Conservation (phyloP, 2,888 invertebrate species). For the Nomada hirtipes region DNA sequence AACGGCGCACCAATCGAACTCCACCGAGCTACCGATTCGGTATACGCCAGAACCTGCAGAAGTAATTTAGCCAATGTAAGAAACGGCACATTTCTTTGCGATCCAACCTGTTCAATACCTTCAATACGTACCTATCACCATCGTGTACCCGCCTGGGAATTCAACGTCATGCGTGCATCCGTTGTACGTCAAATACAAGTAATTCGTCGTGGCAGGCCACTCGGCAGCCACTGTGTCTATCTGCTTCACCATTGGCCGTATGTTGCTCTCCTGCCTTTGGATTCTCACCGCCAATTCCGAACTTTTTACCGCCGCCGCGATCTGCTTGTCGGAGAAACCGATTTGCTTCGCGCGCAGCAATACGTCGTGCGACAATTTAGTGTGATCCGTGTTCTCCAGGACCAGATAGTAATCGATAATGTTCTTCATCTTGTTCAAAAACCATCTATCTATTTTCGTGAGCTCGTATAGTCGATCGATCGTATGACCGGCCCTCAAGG, state of each 20-base stretch:
- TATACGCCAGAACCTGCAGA: conserved; percentile 94
- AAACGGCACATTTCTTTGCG: background rate
- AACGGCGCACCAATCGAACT: conserved; percentile 99
- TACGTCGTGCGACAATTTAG: conserved; percentile 87
- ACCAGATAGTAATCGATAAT: conserved; percentile 91
- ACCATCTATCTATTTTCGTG: conserved; percentile 99
- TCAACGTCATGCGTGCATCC: conserved; percentile 92
- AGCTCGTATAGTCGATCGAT: conserved; percentile 95
- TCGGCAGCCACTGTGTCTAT: conserved; percentile 99
- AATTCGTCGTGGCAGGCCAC: conserved; percentile 99
- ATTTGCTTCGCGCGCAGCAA: conserved; percentile 94
- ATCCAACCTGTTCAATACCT: background rate
- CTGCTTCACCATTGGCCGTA: conserved; percentile 96
- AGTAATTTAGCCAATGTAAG: background rate
- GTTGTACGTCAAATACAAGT: conserved; percentile 99
- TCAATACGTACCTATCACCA: conserved; percentile 91
- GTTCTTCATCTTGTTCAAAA: conserved; percentile 96
- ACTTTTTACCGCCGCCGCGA: conserved; percentile 94
- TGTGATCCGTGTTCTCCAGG: conserved; percentile 88
- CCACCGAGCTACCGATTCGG: conserved; percentile 99
- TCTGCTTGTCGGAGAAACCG: conserved; percentile 99
- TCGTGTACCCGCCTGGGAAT: conserved; percentile 92
- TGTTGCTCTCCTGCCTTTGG: conserved; percentile 90
- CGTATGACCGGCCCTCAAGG: conserved; percentile 92
- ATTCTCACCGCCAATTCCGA: conserved; percentile 94